Conservation (phyloP, 2,888 invertebrate species). For the Drosophila hamatofila region DNA sequence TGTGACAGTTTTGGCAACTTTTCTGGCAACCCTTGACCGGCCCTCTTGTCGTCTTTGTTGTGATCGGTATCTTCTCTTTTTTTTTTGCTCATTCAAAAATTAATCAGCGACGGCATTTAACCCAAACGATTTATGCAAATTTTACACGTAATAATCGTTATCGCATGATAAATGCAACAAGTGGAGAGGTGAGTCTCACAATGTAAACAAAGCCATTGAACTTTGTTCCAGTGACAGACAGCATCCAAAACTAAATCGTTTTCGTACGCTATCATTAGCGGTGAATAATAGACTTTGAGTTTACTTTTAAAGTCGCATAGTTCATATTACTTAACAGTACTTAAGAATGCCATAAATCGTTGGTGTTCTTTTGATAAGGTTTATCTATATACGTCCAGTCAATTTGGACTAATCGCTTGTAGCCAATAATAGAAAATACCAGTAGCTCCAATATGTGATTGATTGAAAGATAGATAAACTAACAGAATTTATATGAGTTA, state of each 20-base stretch:
- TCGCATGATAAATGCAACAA: background rate
- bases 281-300: conserved; percentile 45
- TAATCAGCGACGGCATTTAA: conserved; percentile 11
- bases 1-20: background rate
- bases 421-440: conserved; percentile 27
- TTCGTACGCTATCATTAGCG: background rate
- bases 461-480: conserved; percentile 6
- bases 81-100: conserved; percentile 43
- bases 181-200: background rate
- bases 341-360: conserved; percentile 40
- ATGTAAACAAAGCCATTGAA: conserved; percentile 26
- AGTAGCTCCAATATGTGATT: conserved; percentile 5
- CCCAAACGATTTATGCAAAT: conserved; percentile 15
- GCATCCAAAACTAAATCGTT: conserved; percentile 5
- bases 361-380: conserved; percentile 46
- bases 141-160: conserved; percentile 14
- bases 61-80: conserved; percentile 38
- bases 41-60: conserved; percentile 52
- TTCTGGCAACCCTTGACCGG: conserved; percentile 14
- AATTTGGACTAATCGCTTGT: conserved; percentile 42
- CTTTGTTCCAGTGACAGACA: conserved; percentile 25
- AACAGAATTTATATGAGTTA: background rate
- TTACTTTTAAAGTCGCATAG: background rate
- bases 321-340: conserved; percentile 18
- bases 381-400: conserved; percentile 45